phyloP scores from a whole-genome alignment of 2,113 vertebrate genomes.

The Clinocottus analis region DNA sequence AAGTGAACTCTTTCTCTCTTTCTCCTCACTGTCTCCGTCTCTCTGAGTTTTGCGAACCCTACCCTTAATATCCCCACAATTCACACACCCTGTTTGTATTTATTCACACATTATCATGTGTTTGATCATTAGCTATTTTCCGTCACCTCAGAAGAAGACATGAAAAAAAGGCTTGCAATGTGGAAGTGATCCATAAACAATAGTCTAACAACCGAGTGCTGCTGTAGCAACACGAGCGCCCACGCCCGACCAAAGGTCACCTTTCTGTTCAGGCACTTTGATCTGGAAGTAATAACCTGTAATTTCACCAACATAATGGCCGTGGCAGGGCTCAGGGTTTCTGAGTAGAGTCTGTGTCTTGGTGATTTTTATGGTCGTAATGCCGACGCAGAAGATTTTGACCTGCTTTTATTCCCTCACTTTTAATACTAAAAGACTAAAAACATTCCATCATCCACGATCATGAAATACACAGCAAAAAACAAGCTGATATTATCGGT shows the following conservation, averaged over 20 bases:
- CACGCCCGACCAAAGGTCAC: constrained; percentile 67
- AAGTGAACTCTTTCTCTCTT: constrained; percentile 26
- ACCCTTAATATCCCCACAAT: constrained; percentile 2
- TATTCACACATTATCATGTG: constrained; percentile 35
- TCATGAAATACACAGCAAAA: background rate
- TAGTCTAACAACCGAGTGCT: constrained; percentile 8
- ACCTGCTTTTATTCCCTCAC: constrained; percentile 25
- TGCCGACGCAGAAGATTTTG: constrained; percentile 6
- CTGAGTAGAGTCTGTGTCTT: constrained; percentile 2
- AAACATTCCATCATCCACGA: background rate
- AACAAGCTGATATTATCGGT: background rate
- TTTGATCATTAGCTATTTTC: constrained; percentile 47
- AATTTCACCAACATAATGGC: constrained; percentile 55
- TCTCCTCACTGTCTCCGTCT: constrained; percentile 33
- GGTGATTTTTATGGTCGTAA: constrained; percentile 20
- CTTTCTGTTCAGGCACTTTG: constrained; percentile 59
- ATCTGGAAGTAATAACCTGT: constrained; percentile 72
- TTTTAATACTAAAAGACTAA: constrained; percentile 50
- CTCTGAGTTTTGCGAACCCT: constrained; percentile 24
- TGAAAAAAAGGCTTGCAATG: constrained; percentile 18
- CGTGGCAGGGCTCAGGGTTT: constrained; percentile 15
- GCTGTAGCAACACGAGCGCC: constrained; percentile 32
- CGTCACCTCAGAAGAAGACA: background rate
- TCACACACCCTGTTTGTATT: constrained; percentile 26
- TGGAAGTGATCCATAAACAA: constrained; percentile 48